Evolutionary conservation across 2,113 vertebrate species (phyloP).

Genomic region (Scatophagus argus): DNA sequence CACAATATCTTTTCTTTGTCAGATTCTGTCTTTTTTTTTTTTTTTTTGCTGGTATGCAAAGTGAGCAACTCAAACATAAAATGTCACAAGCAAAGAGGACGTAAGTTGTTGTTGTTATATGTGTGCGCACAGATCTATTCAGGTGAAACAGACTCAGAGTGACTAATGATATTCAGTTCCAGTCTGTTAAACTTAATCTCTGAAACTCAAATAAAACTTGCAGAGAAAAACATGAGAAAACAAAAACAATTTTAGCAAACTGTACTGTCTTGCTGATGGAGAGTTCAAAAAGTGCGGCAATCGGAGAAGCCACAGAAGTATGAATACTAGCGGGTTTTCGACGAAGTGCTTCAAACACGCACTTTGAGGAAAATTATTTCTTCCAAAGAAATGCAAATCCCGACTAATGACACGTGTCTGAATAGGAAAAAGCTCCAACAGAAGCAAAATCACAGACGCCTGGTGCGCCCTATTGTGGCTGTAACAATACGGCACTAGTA

Average conservation of each 20-base stretch:
- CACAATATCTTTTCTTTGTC: slow-evolving; percentile 70
- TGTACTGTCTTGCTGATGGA: slow-evolving; percentile 20
- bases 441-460: slow-evolving; percentile 69
- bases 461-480: slow-evolving; percentile 74
- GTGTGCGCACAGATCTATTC: slow-evolving; percentile 24
- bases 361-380: slow-evolving; percentile 74
- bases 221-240: slow-evolving; percentile 14
- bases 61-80: slow-evolving; percentile 56
- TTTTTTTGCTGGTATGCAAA: slow-evolving; percentile 72
- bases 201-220: slow-evolving; percentile 30
- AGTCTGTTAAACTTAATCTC: slow-evolving; percentile 21
- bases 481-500: slow-evolving; percentile 66
- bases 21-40: slow-evolving; percentile 49
- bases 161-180: slow-evolving; percentile 23
- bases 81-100: slow-evolving; percentile 72
- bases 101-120: slow-evolving; percentile 49
- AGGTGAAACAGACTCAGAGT: slow-evolving; percentile 33
- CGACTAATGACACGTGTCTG: slow-evolving; percentile 76
- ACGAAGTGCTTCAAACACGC: slow-evolving; percentile 69
- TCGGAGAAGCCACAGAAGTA: slow-evolving; percentile 34
- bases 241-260: slow-evolving; percentile 40
- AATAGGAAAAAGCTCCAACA: slow-evolving; percentile 70
- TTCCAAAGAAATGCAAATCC: slow-evolving; percentile 82
- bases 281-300: slow-evolving; percentile 47
- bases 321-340: slow-evolving; percentile 56